These are phyloP conservation scores for Callospermophilus lateralis DNA, from an alignment of 2,113 vertebrate genomes.

Conservation along the genomic window DNA sequence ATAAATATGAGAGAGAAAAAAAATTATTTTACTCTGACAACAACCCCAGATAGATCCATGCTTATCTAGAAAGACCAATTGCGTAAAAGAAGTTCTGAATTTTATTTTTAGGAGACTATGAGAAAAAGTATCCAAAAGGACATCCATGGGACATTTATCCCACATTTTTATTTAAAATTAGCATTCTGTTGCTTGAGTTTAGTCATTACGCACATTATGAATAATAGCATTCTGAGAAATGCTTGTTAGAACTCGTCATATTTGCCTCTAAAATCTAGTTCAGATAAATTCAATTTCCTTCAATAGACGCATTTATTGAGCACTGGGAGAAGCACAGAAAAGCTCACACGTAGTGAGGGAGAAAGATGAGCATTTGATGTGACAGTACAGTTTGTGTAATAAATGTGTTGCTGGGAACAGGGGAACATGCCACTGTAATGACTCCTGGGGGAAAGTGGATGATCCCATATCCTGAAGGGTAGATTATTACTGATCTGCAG, in stretches of 20 bases:
- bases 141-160: constrained; percentile 51
- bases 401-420: not conserved
- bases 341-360: not conserved
- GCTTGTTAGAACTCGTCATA: not conserved
- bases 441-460: not conserved
- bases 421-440: not conserved
- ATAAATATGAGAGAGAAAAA: constrained; percentile 68
- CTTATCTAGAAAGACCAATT: constrained; percentile 78
- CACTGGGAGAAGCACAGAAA: not conserved
- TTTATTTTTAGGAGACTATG: constrained; percentile 79
- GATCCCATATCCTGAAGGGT: not conserved
- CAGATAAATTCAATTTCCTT: not conserved
- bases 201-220: constrained; percentile 8
- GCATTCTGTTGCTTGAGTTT: constrained; percentile 27
- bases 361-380: not conserved
- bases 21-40: constrained; percentile 58
- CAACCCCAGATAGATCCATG: constrained; percentile 26
- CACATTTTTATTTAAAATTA: constrained; percentile 68
- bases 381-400: not conserved
- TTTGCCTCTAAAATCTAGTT: constrained; percentile 31
- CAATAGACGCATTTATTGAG: not conserved
- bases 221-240: constrained; percentile 50
- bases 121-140: constrained; percentile 67
- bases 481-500: not conserved
- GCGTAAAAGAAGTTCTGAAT: constrained; percentile 70